Percentiles rank a stretch among this genome's conserved stretches.
Evolutionary conservation across 2,888 invertebrate species (phyloP).

Genomic region (Agonum fuliginosum): DNA sequence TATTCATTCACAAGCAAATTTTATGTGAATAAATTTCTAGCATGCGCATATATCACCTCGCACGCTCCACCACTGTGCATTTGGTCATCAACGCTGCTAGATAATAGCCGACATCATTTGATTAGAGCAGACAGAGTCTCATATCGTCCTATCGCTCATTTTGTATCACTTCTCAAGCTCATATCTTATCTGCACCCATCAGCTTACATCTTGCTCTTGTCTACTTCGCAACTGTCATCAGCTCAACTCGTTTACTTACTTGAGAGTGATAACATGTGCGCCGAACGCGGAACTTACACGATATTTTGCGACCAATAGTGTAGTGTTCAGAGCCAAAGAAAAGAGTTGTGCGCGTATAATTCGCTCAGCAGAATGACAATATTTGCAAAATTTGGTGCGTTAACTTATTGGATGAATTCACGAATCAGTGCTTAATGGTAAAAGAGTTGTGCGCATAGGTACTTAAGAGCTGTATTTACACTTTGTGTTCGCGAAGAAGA

Average conservation of each 20-base stretch:
- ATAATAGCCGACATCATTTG: constrained; percentile 24
- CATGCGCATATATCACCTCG: not conserved
- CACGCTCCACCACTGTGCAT: constrained; percentile 4
- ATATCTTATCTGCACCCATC: constrained; percentile 8
- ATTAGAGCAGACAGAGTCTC: constrained; percentile 16
- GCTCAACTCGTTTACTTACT: not conserved
- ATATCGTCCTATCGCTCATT: not conserved
- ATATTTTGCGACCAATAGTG: too few species aligned
- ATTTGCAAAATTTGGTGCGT: too few species aligned
- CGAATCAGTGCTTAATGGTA: too few species aligned
- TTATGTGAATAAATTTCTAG: not conserved
- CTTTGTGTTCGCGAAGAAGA: too few species aligned
- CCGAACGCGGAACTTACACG: not conserved
- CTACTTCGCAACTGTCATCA: not conserved
- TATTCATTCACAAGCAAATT: too few species aligned
- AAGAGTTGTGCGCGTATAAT: too few species aligned
- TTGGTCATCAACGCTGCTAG: not conserved
- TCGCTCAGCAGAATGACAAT: too few species aligned
- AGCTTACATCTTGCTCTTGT: not conserved
- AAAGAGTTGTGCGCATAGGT: too few species aligned
- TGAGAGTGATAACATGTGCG: not conserved
- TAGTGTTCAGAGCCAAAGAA: too few species aligned
- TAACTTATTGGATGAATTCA: too few species aligned
- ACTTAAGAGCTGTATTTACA: too few species aligned
- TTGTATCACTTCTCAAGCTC: not conserved